A percentile compares a stretch with the other conserved stretches of the same genome.
Conservation (phyloP, 2,797 vertebrate species). For the Moxostoma hubbsi region DNA sequence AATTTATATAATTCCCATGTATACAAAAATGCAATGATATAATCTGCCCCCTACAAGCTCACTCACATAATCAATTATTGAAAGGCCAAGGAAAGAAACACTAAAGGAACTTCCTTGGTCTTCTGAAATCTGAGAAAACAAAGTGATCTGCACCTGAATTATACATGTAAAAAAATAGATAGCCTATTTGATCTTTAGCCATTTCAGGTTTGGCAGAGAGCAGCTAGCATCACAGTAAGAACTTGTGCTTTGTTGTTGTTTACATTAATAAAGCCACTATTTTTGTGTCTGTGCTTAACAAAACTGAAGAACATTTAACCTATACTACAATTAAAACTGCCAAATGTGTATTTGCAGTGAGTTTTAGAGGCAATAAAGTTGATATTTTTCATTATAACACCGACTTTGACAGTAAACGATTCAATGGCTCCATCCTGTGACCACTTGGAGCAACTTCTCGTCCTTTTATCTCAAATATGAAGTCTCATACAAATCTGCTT, state of each 20-base stretch:
- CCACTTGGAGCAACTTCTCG: neutral
- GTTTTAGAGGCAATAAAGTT: neutral
- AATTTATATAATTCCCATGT: neutral
- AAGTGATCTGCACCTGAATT: slow-evolving; percentile 16
- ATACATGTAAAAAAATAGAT: neutral
- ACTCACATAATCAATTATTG: slow-evolving; percentile 45
- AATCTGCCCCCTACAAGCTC: neutral
- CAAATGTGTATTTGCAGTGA: neutral
- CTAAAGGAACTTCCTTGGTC: slow-evolving; percentile 52
- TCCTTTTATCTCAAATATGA: neutral
- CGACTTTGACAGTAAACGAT: slow-evolving; percentile 22
- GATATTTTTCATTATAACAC: neutral
- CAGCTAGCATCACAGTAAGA: no score
- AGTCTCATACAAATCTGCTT: neutral
- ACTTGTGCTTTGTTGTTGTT: neutral
- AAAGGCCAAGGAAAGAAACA: slow-evolving; percentile 30
- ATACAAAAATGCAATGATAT: neutral
- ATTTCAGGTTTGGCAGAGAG: no score
- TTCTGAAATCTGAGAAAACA: slow-evolving; percentile 64
- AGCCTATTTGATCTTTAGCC: neutral
- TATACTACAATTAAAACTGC: no score
- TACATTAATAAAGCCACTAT: neutral
- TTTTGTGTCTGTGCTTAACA: neutral
- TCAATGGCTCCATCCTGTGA: slow-evolving; percentile 68
- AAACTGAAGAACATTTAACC: neutral